Percentiles rank a stretch among this genome's conserved stretches.
These are phyloP conservation scores for Oreochromis aureus DNA, from an alignment of 2,113 vertebrate species.

Conservation along the genomic window DNA sequence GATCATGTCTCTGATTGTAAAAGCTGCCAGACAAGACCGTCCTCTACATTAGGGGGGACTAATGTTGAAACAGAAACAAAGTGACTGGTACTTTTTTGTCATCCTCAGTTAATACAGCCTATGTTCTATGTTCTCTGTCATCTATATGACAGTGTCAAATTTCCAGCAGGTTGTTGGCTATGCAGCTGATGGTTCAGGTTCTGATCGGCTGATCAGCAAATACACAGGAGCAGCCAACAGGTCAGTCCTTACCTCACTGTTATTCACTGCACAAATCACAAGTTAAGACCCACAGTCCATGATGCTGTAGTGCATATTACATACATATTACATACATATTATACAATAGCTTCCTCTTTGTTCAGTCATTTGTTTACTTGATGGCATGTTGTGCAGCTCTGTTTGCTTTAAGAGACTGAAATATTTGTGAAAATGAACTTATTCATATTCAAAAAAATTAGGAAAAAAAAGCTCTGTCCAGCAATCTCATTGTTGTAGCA, in stretches of 20 bases:
- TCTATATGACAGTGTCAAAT: neutral
- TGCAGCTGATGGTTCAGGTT: neutral
- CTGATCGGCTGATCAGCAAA: neutral
- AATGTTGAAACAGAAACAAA: neutral
- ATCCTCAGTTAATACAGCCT: neutral
- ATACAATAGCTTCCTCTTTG: neutral
- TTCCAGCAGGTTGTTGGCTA: neutral
- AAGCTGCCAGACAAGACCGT: neutral
- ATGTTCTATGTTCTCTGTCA: neutral
- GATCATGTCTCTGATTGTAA: neutral
- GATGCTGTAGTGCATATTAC: neutral
- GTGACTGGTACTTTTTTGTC: neutral
- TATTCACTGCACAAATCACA: neutral
- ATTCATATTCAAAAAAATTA: neutral
- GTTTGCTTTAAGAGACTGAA: neutral
- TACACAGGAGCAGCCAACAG: neutral
- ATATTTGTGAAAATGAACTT: neutral
- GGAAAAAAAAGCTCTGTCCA: neutral
- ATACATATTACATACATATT: neutral
- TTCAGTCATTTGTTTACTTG: neutral
- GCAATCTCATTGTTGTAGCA: neutral
- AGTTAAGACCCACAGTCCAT: neutral
- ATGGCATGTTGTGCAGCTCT: neutral
- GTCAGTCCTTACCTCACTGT: neutral
- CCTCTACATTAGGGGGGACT: neutral